Conservation (phyloP, 92 coral and sea anemone genomes). For the Meandrina meandrites region DNA sequence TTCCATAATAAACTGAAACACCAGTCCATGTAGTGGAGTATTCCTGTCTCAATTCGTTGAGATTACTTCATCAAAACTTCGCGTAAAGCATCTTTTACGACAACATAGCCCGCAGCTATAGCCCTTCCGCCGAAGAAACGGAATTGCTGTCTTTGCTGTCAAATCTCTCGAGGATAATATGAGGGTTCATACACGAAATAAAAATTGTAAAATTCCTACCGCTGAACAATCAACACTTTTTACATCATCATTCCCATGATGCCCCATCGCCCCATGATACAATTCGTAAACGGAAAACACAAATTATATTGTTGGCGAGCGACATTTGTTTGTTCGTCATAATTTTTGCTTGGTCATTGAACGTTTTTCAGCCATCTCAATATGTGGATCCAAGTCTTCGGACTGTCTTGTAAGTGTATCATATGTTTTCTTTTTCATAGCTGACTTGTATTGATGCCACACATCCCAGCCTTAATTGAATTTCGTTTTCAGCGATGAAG, state of each 20-base stretch:
- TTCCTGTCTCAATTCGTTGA: neutral
- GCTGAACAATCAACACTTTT: neutral
- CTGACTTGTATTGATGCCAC: neutral
- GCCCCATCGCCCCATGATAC: constrained; percentile 34
- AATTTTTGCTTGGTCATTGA: constrained; percentile 38
- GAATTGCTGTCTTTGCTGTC: neutral
- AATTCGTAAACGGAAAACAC: neutral
- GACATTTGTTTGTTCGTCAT: neutral
- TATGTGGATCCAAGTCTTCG: constrained; percentile 25
- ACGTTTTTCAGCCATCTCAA: neutral
- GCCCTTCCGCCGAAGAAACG: neutral
- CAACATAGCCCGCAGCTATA: neutral
- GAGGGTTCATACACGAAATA: neutral
- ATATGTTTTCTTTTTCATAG: neutral
- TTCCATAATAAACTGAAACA: neutral
- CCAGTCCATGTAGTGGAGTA: neutral
- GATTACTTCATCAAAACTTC: neutral
- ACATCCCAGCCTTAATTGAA: neutral
- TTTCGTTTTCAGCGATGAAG: neutral
- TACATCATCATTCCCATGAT: too few species aligned
- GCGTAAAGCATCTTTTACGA: neutral
- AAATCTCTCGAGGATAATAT: neutral
- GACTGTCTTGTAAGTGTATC: constrained; percentile 24
- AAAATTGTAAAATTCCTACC: neutral
- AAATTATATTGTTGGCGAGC: neutral